Evolutionary conservation across 2,113 vertebrate species (phyloP).

Genomic region (Hippocampus barbouri): DNA sequence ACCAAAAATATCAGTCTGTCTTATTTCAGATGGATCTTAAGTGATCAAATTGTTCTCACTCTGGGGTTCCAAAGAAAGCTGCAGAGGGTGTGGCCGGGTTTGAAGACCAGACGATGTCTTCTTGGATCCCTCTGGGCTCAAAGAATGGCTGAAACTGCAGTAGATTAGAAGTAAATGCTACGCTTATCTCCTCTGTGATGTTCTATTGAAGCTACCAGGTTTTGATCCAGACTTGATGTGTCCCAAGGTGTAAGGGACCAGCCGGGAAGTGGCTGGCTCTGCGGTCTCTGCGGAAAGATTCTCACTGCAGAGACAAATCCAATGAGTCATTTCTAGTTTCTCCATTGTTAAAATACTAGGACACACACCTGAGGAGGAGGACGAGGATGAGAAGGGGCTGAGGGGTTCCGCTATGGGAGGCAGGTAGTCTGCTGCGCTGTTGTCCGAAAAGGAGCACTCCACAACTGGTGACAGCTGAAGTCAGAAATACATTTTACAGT

Average conservation of each 20-base stretch:
- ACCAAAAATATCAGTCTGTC: slow-evolving; percentile 6
- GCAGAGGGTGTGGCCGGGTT: slow-evolving; percentile 29
- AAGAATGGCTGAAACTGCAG: slow-evolving; percentile 58
- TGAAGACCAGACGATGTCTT: slow-evolving; percentile 52
- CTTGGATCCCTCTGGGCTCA: slow-evolving; percentile 54
- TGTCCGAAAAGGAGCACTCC: slow-evolving; percentile 65
- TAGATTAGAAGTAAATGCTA: not conserved
- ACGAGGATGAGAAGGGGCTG: slow-evolving; percentile 52
- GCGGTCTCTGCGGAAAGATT: slow-evolving; percentile 30
- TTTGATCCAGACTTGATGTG: slow-evolving; percentile 7
- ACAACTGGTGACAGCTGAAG: slow-evolving; percentile 70
- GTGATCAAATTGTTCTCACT: slow-evolving; percentile 54
- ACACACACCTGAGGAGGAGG: slow-evolving; percentile 38
- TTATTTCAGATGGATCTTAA: not conserved
- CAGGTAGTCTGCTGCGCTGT: slow-evolving; percentile 57
- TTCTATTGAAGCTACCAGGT: slow-evolving; percentile 20
- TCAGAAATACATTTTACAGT: not conserved
- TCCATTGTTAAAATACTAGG: not conserved
- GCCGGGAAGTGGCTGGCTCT: slow-evolving; percentile 10
- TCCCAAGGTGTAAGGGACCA: slow-evolving; percentile 30
- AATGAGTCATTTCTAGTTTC: not conserved
- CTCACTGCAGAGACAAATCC: slow-evolving; percentile 24
- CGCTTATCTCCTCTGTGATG: not conserved
- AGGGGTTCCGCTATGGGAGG: slow-evolving; percentile 30
- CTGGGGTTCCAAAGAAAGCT: slow-evolving; percentile 54